Conservation (phyloP, 1,140 invertebrate genomes). For the Condylostylus longicornis region DNA sequence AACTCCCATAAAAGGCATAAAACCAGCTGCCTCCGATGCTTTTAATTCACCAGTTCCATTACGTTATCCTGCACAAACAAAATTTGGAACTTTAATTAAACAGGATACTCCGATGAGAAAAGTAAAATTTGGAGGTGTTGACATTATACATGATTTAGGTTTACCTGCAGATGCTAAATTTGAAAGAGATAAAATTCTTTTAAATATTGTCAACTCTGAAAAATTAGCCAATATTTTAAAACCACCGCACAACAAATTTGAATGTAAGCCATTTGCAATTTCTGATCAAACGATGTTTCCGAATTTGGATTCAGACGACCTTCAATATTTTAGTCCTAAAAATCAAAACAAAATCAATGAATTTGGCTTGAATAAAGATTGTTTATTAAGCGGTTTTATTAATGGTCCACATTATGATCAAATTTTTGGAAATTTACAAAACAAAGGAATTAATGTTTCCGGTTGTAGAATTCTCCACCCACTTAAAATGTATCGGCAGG, state of each 20-base stretch:
- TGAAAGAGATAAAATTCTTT: slow-evolving; percentile 25
- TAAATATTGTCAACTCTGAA: slow-evolving; percentile 22
- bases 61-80: slow-evolving; percentile 16
- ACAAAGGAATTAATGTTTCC: slow-evolving; percentile 35
- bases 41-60: slow-evolving; percentile 26
- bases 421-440: slow-evolving; percentile 36
- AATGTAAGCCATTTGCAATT: slow-evolving; percentile 13
- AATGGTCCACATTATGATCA: slow-evolving; percentile 42
- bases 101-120: slow-evolving; percentile 28
- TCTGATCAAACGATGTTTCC: slow-evolving; percentile 10
- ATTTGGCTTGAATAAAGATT: slow-evolving; percentile 37
- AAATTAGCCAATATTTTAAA: not conserved
- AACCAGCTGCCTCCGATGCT: slow-evolving; percentile 8
- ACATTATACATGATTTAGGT: slow-evolving; percentile 21
- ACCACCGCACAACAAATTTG: not conserved
- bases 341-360: slow-evolving; percentile 37
- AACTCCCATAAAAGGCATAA: slow-evolving; percentile 15
- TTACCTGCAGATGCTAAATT: slow-evolving; percentile 24
- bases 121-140: slow-evolving; percentile 25
- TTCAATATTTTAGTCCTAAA: slow-evolving; percentile 30
- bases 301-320: slow-evolving; percentile 7
- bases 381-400: slow-evolving; percentile 40
- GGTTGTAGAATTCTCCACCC: slow-evolving; percentile 38
- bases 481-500: slow-evolving; percentile 37
- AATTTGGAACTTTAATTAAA: slow-evolving; percentile 21